Evolutionary conservation across 2,888 invertebrate genomes (phyloP).

Genomic region (Zootermopsis nevadensis): DNA sequence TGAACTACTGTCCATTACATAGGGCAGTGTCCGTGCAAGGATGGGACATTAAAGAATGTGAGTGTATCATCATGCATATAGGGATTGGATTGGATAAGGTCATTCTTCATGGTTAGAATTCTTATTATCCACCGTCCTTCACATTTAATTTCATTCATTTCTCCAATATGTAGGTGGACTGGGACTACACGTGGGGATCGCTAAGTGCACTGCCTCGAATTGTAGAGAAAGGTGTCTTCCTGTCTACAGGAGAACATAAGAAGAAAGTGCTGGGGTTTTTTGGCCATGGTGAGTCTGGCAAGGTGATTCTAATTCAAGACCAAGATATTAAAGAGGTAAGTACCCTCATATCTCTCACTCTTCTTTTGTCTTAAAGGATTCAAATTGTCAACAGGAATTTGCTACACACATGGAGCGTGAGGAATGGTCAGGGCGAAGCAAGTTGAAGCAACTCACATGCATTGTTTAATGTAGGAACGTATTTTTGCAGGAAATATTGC

Average conservation of each 20-base stretch:
- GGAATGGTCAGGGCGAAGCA: background rate
- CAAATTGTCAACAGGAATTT: background rate
- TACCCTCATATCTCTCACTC: background rate
- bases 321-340: conserved; percentile 55
- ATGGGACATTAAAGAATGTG: no score
- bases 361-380: background rate
- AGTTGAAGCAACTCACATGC: background rate
- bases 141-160: no score
- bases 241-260: conserved; percentile 68
- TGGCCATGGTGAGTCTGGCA: conserved; percentile 71
- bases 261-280: conserved; percentile 71
- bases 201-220: conserved; percentile 74
- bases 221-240: conserved; percentile 76
- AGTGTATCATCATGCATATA: no score
- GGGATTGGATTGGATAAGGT: no score
- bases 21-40: no score
- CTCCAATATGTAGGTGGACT: conserved; percentile 70
- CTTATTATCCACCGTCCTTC: no score
- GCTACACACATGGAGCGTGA: background rate
- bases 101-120: no score
- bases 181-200: conserved; percentile 83
- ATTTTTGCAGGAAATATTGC: no score
- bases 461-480: background rate
- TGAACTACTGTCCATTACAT: no score
- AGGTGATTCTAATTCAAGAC: conserved; percentile 67